These are phyloP conservation scores for Lepidurus arcticus DNA, from an alignment of 1,140 invertebrate genomes.

Conservation along the genomic window DNA sequence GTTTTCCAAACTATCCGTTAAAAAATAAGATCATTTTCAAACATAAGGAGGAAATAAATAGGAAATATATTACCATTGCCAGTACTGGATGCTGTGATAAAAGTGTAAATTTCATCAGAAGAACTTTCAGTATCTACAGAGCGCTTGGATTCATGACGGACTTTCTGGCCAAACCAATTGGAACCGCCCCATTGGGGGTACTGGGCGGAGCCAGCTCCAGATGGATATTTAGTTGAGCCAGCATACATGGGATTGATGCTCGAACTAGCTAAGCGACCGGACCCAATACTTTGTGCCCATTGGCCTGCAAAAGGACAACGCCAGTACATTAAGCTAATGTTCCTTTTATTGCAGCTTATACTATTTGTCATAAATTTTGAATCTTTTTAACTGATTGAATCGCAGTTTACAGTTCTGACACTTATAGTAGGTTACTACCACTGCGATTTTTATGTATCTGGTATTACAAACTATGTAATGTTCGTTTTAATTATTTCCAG, in stretches of 20 bases:
- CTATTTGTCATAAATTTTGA: too few relatives aligned
- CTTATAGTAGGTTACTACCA: too few relatives aligned
- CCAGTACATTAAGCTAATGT: too few relatives aligned
- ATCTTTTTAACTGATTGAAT: too few relatives aligned
- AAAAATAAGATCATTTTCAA: background rate
- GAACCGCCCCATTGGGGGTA: background rate
- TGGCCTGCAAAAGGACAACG: too few relatives aligned
- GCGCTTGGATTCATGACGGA: background rate
- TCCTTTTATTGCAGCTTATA: background rate
- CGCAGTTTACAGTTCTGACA: too few relatives aligned
- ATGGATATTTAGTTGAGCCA: background rate
- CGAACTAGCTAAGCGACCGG: background rate
- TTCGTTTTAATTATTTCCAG: too few relatives aligned
- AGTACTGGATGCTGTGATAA: background rate
- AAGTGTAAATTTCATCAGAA: background rate
- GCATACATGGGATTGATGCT: background rate
- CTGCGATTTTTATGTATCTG: too few relatives aligned
- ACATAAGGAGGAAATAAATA: background rate
- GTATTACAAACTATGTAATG: too few relatives aligned
- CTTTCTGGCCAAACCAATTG: background rate
- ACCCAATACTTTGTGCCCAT: background rate
- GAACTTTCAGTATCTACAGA: background rate
- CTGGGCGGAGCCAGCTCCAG: background rate
- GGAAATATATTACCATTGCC: background rate
- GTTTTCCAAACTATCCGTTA: conserved; percentile 27